Percentiles rank a stretch among this genome's conserved stretches.
phyloP scores from a whole-genome alignment of 2,797 vertebrate genomes.

The Xyrichtys novacula region DNA sequence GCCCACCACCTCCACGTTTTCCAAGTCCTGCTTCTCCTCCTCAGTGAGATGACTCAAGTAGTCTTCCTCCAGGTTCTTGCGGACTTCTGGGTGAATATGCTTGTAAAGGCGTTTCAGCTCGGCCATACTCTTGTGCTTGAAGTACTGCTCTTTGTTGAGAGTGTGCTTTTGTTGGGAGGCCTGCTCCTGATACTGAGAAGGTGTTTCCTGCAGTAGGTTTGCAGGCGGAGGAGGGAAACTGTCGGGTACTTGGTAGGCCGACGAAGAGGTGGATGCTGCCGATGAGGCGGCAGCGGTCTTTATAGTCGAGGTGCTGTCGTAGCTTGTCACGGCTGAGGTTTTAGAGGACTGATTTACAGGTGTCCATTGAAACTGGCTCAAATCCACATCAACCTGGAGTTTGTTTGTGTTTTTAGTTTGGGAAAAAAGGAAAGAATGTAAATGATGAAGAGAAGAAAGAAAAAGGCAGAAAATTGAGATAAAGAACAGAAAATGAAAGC shows the following conservation, averaged over 20 bases:
- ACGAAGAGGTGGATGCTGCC: slow-evolving; percentile 59
- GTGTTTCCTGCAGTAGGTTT: slow-evolving; percentile 76
- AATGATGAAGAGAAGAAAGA: neutral
- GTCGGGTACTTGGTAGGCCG: slow-evolving; percentile 75
- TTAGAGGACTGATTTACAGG: slow-evolving; percentile 81
- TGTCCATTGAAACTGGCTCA: slow-evolving; percentile 87
- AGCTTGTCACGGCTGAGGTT: slow-evolving; percentile 72
- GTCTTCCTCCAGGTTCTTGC: slow-evolving; percentile 88
- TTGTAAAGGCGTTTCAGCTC: slow-evolving; percentile 92
- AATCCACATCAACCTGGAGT: slow-evolving; percentile 87
- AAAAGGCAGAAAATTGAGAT: slow-evolving; percentile 27
- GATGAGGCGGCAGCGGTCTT: slow-evolving; percentile 60
- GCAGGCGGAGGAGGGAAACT: slow-evolving; percentile 82
- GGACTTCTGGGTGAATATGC: slow-evolving; percentile 89
- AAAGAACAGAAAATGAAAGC: slow-evolving; percentile 10
- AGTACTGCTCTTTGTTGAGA: slow-evolving; percentile 84
- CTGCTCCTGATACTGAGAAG: slow-evolving; percentile 73
- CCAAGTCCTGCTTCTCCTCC: slow-evolving; percentile 74
- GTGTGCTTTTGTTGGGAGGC: slow-evolving; percentile 69
- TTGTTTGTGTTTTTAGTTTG: slow-evolving; percentile 37
- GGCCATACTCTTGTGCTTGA: slow-evolving; percentile 88
- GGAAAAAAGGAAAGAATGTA: neutral
- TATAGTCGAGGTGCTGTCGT: slow-evolving; percentile 73
- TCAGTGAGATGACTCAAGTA: slow-evolving; percentile 87
- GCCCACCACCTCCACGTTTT: slow-evolving; percentile 76